phyloP scores from a whole-genome alignment of 1,140 invertebrate species.

The Dryas iulia region DNA sequence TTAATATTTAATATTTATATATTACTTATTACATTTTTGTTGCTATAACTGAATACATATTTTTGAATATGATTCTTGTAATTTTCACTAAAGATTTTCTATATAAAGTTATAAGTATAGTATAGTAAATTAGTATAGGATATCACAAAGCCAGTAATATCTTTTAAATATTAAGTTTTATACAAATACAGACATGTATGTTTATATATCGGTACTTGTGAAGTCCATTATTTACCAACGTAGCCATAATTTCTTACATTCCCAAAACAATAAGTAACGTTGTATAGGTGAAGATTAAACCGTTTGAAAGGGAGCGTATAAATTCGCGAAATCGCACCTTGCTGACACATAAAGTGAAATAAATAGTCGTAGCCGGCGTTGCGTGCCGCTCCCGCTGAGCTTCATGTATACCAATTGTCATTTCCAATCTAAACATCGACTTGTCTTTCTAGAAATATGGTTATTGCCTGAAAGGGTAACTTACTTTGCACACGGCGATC shows the following conservation, averaged over 20 bases:
- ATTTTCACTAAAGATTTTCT: too few relatives aligned
- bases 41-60: too few relatives aligned
- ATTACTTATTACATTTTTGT: too few relatives aligned
- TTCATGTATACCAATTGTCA: conserved; percentile 40
- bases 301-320: conserved; percentile 47
- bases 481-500: background rate
- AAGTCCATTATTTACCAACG: background rate
- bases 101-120: too few relatives aligned
- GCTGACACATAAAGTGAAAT: conserved; percentile 66
- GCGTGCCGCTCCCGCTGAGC: conserved; percentile 43
- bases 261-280: conserved; percentile 32
- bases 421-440: conserved; percentile 33
- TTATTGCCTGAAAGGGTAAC: conserved; percentile 10
- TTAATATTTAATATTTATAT: too few relatives aligned
- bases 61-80: too few relatives aligned
- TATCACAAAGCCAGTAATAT: too few relatives aligned
- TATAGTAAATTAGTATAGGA: too few relatives aligned
- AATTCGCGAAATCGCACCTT: conserved; percentile 50
- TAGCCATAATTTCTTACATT: conserved; percentile 9
- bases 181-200: too few relatives aligned
- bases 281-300: conserved; percentile 41
- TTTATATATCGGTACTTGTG: too few relatives aligned
- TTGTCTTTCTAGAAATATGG: conserved; percentile 25
- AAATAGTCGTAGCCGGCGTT: conserved; percentile 55
- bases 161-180: too few relatives aligned